Evolutionary conservation across 2,888 invertebrate genomes (phyloP).

Genomic region (Aporophyla lueneburgensis): DNA sequence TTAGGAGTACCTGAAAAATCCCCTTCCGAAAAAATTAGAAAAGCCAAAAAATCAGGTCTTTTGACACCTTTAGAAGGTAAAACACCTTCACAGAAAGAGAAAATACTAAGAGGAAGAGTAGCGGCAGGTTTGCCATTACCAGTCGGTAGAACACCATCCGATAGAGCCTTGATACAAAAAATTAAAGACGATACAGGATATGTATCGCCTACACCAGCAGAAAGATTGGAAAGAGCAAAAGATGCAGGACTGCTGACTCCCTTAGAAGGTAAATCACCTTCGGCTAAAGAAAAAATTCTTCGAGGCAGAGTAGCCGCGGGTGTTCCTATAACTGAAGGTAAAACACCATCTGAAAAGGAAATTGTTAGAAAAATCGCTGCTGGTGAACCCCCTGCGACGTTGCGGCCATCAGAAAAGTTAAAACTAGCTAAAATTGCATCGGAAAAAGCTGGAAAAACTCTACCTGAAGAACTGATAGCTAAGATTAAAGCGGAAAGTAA

Average conservation of each 20-base stretch:
- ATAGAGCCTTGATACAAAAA: slow-evolving; percentile 56
- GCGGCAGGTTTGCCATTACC: slow-evolving; percentile 64
- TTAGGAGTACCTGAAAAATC: slow-evolving; percentile 61
- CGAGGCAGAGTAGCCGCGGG: slow-evolving; percentile 49
- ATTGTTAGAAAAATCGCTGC: slow-evolving; percentile 42
- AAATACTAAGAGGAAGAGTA: slow-evolving; percentile 68
- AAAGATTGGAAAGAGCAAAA: slow-evolving; percentile 62
- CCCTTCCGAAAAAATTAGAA: slow-evolving; percentile 35
- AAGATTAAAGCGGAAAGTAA: slow-evolving; percentile 55
- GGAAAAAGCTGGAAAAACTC: slow-evolving; percentile 65
- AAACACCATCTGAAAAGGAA: slow-evolving; percentile 67
- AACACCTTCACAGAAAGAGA: slow-evolving; percentile 69
- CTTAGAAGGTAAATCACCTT: slow-evolving; percentile 64
- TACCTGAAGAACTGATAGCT: slow-evolving; percentile 60
- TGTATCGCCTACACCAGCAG: slow-evolving; percentile 64
- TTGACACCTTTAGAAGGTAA: slow-evolving; percentile 72
- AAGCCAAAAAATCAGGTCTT: slow-evolving; percentile 50
- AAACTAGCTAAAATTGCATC: slow-evolving; percentile 61
- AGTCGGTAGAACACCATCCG: slow-evolving; percentile 66
- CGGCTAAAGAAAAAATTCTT: slow-evolving; percentile 68
- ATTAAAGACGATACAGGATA: slow-evolving; percentile 63
- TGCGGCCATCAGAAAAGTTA: slow-evolving; percentile 63
- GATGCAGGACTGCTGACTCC: slow-evolving; percentile 66
- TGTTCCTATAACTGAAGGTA: slow-evolving; percentile 62
- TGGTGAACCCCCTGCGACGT: slow-evolving; percentile 18